Percentiles rank a stretch among this genome's conserved stretches.
Conservation (phyloP, 2,113 vertebrate genomes). For the Tylochromis polylepis region DNA sequence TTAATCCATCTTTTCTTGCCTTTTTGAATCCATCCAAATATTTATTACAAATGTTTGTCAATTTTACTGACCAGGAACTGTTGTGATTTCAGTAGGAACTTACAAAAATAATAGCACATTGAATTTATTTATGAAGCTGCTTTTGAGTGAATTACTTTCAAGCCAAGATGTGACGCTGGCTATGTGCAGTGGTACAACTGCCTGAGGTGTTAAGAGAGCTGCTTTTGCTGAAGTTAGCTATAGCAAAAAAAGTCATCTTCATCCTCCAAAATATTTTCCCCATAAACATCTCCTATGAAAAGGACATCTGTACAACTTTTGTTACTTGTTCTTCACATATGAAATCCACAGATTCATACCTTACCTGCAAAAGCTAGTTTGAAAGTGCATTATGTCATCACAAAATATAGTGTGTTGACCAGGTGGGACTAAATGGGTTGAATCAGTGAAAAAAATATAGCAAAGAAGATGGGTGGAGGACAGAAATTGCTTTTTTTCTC, state of each 20-base stretch:
- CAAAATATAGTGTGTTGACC: neutral
- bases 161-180: neutral
- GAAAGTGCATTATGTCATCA: neutral
- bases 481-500: neutral
- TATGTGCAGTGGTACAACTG: neutral
- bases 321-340: neutral
- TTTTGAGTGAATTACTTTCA: neutral
- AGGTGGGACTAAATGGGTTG: neutral
- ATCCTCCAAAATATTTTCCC: neutral
- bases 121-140: neutral
- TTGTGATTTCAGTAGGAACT: neutral
- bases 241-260: neutral
- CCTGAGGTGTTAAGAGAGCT: neutral
- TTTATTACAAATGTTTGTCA: neutral
- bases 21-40: neutral
- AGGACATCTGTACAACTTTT: neutral
- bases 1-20: neutral
- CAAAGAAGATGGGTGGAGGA: neutral
- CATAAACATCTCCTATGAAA: neutral
- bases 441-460: neutral
- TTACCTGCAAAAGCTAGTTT: neutral
- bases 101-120: neutral
- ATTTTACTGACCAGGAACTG: neutral
- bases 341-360: neutral
- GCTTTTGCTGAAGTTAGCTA: rapidly evolving